phyloP scores from a whole-genome alignment of 2,113 vertebrate species.

The Cyphomyrus discorhynchus region DNA sequence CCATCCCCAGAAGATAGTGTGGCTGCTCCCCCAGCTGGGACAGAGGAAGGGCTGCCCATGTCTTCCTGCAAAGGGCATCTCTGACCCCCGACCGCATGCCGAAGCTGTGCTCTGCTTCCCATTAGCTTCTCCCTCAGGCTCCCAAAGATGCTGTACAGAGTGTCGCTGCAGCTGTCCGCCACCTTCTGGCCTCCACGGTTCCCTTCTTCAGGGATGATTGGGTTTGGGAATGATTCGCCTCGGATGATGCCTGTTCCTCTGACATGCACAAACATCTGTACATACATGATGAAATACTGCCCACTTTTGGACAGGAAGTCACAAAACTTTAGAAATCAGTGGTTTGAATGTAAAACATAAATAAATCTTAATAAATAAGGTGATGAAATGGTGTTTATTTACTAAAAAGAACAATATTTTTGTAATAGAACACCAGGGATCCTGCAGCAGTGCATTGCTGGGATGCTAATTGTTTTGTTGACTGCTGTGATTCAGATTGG shows the following conservation, averaged over 20 bases:
- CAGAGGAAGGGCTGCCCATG: conserved; percentile 2
- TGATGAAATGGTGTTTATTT: not conserved
- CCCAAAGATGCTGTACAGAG: conserved; percentile 11
- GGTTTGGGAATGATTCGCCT: not conserved
- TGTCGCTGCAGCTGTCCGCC: not conserved
- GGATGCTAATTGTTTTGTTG: not conserved
- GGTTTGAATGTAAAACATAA: not conserved
- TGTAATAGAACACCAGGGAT: not conserved
- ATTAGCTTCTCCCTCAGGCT: conserved; percentile 47
- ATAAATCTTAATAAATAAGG: not conserved
- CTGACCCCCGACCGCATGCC: conserved; percentile 55
- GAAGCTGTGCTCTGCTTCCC: conserved; percentile 51
- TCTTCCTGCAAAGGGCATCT: conserved; percentile 51
- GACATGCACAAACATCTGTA: conserved; percentile 2
- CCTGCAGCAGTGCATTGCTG: not conserved
- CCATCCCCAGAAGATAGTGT: conserved; percentile 33
- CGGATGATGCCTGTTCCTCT: conserved; percentile 1
- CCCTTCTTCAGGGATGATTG: not conserved
- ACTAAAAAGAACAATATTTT: not conserved
- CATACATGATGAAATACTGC: not conserved
- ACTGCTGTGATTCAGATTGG: not conserved
- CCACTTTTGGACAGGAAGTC: not conserved
- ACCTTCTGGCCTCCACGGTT: not conserved
- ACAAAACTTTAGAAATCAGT: not conserved
- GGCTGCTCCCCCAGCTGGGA: not conserved